Evolutionary conservation across 1,140 invertebrate species (phyloP), one percentile per base, ranked within the genome.

Genomic region (Triops cancriformis): DNA sequence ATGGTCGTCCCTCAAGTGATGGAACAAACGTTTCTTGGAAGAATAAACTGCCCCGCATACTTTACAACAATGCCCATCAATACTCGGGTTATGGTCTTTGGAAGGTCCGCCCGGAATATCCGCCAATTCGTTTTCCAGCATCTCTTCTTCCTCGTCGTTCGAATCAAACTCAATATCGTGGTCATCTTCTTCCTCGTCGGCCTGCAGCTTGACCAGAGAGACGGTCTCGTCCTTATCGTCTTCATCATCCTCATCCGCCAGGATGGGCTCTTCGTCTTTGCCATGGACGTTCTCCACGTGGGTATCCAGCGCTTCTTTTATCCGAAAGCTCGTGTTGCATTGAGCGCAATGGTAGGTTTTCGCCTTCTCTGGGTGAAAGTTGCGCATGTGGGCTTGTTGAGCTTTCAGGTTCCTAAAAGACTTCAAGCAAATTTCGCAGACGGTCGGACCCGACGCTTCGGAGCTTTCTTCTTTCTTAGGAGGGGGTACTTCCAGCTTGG

Each of bases 151-250:
- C 80, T 85, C 78, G 79, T 85, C 84, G 81, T 82, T 84, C 11
- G 85, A 79, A 80, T 85, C 84, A 76, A 84, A 83, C 80, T 85
- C 84, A n/a, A 84, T 83, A 73, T 75, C 76, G 42, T 80, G 80
- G 23, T 80, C 79, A n/a, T 81, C 81, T 43, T 80, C 80, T 42
- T 82, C 81, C n/a, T 76, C 77, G 4, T 74, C 77, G 27, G 11
- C 31, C 26, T 76, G 75, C 28, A 73, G 18, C 23, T 28, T 42
- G 76, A 76, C 75, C 42, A 74, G 23, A n/a, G 28, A 74, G 27
- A 31, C n/a, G 79, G 92, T 92, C 79, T 92, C 92, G 82, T 91
- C 92, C 88, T 93, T 92, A 82, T 94, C 87, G 84, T 93, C 92
- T 84, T 93, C 92, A 0, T 91, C 89, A 81, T 93, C 92, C 78